These are phyloP conservation scores for Thereva unica DNA, from an alignment of 2,888 invertebrate genomes.

Conservation along the genomic window DNA sequence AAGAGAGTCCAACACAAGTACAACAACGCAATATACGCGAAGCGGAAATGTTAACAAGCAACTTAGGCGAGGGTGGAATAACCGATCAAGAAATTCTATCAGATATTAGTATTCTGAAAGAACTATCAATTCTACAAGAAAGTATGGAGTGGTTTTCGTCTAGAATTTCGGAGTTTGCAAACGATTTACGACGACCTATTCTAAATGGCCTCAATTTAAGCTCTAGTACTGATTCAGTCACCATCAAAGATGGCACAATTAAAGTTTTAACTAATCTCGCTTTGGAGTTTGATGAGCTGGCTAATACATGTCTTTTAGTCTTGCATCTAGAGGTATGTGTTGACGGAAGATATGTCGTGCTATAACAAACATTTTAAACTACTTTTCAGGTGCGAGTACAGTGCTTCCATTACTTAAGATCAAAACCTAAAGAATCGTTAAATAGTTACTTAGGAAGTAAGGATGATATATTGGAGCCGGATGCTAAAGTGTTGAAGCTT, in stretches of 20 bases:
- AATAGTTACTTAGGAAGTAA: slow-evolving; percentile 58
- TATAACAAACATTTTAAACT: slow-evolving; percentile 5
- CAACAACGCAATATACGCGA: slow-evolving; percentile 81
- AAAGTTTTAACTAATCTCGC: slow-evolving; percentile 73
- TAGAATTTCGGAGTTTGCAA: slow-evolving; percentile 66
- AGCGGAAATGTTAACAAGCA: slow-evolving; percentile 90
- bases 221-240: slow-evolving; percentile 48
- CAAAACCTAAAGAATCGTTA: slow-evolving; percentile 51
- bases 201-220: slow-evolving; percentile 52
- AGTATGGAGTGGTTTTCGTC: slow-evolving; percentile 87
- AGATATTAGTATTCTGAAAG: slow-evolving; percentile 79
- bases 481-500: slow-evolving; percentile 75
- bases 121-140: slow-evolving; percentile 88
- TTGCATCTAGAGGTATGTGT: slow-evolving; percentile 82
- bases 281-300: slow-evolving; percentile 82
- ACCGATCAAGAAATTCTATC: slow-evolving; percentile 83
- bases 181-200: slow-evolving; percentile 62
- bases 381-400: slow-evolving; percentile 78
- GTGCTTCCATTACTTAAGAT: slow-evolving; percentile 88
- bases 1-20: slow-evolving; percentile 79
- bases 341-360: background rate
- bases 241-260: slow-evolving; percentile 63
- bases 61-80: slow-evolving; percentile 85
- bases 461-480: slow-evolving; percentile 76
- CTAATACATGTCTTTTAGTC: slow-evolving; percentile 87